Base-by-base conservation (phyloP, 1,140 invertebrate genomes). In the Aleiodes sp. region DNA sequence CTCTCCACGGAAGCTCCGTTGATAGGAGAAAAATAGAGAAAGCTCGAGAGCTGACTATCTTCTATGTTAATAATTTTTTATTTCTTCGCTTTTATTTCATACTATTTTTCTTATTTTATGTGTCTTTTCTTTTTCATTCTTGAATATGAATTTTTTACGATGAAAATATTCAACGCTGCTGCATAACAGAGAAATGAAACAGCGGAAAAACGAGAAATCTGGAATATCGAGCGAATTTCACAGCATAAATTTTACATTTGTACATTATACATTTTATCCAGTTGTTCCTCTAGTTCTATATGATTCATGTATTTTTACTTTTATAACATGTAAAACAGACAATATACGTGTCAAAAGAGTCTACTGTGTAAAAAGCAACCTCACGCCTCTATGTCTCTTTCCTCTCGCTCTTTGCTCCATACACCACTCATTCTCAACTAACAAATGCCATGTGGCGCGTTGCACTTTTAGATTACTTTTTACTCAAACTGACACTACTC, bases 391-490 rank as follows among this genome's bases (percentile, higher is more conserved):
- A 57, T 28, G 19, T 57, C 26, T 65, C 43, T 21, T 35, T 21
- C 21, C 43, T 19, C 41, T 65, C 19, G 26, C 29, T n/a, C 12
- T 31, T 14, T 59, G 21, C 56, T 26, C 19, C 56, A 10, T 31
- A 29, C 12, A 6, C 41, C 4, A 9, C n/a, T 52, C 46, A 52
- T 52, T 52, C 46, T 24, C 12, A 16, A 9, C 16, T 7, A 52
- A 52, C 46, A 52, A 52, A 52, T 52, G 46, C 46, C 46, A 52
- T 3, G 46, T 52, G 46, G 46, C 16, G n/a, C n/a, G 26, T 31
- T 63, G 43, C 60, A 35, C 16, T 69, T 63, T 69, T 29, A 28
- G 19, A 70, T 70, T 70, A 64, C 46, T 70, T 64, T 63, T 19
- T 14, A 16, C 16, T 10, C 39, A 56, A 33, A 37, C 33, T 59